Evolutionary conservation across 2,797 vertebrate genomes (phyloP).

Genomic region (Bradypus variegatus): DNA sequence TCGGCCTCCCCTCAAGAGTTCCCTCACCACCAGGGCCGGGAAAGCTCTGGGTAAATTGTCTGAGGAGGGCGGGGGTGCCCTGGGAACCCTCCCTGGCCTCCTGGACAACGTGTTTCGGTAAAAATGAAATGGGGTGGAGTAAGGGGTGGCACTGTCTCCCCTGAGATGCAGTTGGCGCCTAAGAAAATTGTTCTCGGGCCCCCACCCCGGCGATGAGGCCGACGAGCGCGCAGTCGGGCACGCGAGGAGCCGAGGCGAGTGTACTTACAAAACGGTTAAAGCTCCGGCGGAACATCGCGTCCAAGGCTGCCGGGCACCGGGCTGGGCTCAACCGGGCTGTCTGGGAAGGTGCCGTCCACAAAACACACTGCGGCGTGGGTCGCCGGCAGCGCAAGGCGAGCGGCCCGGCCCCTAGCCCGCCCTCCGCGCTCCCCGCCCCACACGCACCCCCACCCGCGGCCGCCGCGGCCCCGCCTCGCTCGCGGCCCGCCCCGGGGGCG

Average conservation of each 20-base stretch:
- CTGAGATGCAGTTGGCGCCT: background rate
- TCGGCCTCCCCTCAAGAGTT: background rate
- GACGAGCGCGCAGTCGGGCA: background rate
- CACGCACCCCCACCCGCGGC: background rate
- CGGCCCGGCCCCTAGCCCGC: background rate
- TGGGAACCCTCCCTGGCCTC: background rate
- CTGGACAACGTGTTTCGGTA: background rate
- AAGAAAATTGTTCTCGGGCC: background rate
- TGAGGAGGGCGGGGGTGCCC: background rate
- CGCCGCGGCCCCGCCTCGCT: background rate
- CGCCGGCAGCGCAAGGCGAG: constrained; percentile 19
- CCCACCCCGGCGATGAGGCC: background rate
- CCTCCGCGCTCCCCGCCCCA: background rate
- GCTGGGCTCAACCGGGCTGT: constrained; percentile 26
- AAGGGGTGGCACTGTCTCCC: background rate
- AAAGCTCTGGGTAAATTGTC: background rate
- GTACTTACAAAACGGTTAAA: constrained; percentile 67
- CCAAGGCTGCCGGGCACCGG: constrained; percentile 28
- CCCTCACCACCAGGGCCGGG: background rate
- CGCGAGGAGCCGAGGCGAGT: background rate
- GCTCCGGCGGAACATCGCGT: constrained; percentile 67
- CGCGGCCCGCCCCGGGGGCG: background rate
- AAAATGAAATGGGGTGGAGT: background rate
- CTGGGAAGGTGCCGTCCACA: constrained; percentile 55
- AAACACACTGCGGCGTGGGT: constrained; percentile 59